phyloP scores from a whole-genome alignment of 2,797 vertebrate species.

The Oceanodroma leucorhoa region DNA sequence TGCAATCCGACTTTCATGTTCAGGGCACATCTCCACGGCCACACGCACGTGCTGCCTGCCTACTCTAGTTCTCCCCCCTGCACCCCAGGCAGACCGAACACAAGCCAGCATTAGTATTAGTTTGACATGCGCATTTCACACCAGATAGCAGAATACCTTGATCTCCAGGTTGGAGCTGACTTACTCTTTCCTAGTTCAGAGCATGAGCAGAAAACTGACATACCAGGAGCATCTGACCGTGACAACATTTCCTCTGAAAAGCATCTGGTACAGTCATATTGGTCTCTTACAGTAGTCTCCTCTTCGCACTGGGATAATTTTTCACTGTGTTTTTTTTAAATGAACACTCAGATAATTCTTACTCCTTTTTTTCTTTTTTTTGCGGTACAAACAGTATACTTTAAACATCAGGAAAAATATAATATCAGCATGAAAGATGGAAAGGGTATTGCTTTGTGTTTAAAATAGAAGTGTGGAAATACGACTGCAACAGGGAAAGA shows the following conservation, averaged over 20 bases:
- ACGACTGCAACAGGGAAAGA: neutral
- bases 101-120: neutral
- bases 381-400: neutral
- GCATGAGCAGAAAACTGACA: neutral
- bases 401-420: neutral
- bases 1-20: neutral
- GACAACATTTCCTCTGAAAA: neutral
- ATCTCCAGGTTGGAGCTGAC: neutral
- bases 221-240: neutral
- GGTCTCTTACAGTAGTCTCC: neutral
- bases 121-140: neutral
- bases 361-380: neutral
- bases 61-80: neutral
- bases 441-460: neutral
- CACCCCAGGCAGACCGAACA: neutral
- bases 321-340: neutral
- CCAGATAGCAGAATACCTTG: neutral
- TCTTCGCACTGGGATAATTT: neutral
- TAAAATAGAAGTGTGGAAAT: neutral
- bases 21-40: neutral
- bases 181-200: neutral
- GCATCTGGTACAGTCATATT: neutral
- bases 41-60: accelerated
- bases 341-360: neutral
- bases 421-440: neutral